Base-by-base conservation (phyloP, 2,888 invertebrate species). In the Leptinotarsa juncta region DNA sequence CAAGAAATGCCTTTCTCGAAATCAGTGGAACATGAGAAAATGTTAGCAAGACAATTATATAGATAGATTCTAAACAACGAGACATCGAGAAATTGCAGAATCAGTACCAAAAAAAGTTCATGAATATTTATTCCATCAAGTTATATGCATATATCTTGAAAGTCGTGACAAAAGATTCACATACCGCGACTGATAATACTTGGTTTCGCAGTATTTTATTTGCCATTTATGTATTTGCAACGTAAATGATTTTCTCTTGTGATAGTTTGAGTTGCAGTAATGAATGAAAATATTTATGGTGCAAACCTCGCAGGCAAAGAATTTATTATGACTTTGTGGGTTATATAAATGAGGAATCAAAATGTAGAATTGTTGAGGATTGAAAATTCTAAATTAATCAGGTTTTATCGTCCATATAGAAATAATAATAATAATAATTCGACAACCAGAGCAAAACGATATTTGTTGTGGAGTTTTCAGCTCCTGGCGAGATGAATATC, bases 121-220 rank as follows among this genome's bases (percentile, higher is more conserved):
- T 20, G 60, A 60, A 60, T 60, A 20, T 60, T 60, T 20, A 20
- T 60, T 16, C 20, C 23, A 26, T 23, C 60, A 60, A 20, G 60
- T 15, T 60, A 26, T 60, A 60, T 60, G 26, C 60, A 60, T 60
- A 67, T 67, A 72, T 72, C 67, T 67, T 60, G 50, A 65, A 72
- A 72, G 67, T 72, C 72, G 72, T 72, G 72, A 72, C 72, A 72
- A 72, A 72, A 65, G 72, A 72, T 72, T 72, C 72, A 72, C 67
- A 72, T 72, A 49, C 72, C 72, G 72, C 67, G 67, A 72, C 72
- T 60, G 72, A 67, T 66, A 60, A 60, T 20, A 23, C 60, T 71
- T 49, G 60, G 53, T 57, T 66, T 71, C 71, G 49, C 66, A 71
- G 66, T 42, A 71, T 71, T 66, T 51, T 66, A 66, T 66, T 71